A percentile compares a stretch with the other conserved stretches of the same genome.
phyloP scores from a whole-genome alignment of 2,888 invertebrate species.

The Mantis religiosa region DNA sequence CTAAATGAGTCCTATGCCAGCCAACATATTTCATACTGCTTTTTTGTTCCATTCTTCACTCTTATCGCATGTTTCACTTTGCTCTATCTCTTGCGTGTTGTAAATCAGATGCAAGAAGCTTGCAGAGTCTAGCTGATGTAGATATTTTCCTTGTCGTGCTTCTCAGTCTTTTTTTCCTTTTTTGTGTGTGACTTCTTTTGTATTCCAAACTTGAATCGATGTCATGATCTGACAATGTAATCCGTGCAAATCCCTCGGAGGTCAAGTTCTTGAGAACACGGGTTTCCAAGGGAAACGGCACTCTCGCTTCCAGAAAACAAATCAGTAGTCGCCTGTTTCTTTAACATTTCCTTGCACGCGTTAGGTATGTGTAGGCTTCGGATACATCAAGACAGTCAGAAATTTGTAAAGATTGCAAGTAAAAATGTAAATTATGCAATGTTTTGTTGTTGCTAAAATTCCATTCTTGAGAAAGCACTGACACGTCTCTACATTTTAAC shows the following conservation, averaged over 20 bases:
- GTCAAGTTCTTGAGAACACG: not conserved
- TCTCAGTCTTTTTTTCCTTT: not conserved
- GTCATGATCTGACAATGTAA: not conserved
- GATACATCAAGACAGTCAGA: no score
- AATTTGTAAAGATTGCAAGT: no score
- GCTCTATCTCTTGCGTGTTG: not conserved
- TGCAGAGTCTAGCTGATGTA: not conserved
- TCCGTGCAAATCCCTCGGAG: not conserved
- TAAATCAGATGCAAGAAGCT: not conserved
- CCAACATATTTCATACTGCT: no score
- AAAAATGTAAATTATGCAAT: no score
- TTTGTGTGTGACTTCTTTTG: not conserved
- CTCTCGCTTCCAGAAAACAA: no score
- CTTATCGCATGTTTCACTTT: not conserved
- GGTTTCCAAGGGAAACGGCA: not conserved
- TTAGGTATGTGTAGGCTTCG: no score
- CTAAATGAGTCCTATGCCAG: no score
- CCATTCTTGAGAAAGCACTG: no score
- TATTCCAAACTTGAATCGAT: not conserved
- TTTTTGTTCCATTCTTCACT: no score
- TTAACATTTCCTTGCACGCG: not conserved
- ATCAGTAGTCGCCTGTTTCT: not conserved
- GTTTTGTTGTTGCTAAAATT: no score
- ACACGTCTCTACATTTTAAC: no score
- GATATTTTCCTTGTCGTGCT: not conserved